Evolutionary conservation across 2,797 vertebrate species (phyloP), one percentile per base, ranked within the genome.

Genomic region (Lemur catta): DNA sequence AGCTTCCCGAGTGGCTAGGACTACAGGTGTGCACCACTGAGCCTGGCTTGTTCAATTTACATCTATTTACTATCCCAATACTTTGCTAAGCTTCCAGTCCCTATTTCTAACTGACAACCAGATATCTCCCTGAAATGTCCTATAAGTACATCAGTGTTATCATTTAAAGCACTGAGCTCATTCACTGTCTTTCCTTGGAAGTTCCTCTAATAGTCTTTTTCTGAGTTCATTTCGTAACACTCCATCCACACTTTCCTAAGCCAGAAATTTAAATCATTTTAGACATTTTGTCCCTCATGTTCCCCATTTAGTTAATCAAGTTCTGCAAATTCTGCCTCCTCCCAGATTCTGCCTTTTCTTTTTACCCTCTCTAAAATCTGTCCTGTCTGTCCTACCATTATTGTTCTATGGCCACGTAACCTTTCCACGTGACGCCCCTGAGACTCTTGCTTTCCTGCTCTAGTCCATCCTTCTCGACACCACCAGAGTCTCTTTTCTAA

Each of bases 1-100:
- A 35, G 30, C 13, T 61, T 63, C 59, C 57, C 28, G 6, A 12
- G 46, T 78, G 48, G 30, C 75, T 52, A 75, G 6, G 20, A 35
- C n/a, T 24, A 24, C 1, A 52, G 75, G 3, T 12, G 12, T 2
- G 1, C 0, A 4, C 0, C 33, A 52, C 33, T 22, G 20, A 33
- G 12, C 33, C 48, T 22, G 3, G 18, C 30, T 52, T 52, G 12
- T 24, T 72, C 18, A 63, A 33, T 63, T 63, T 33, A 38, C 10
- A 52, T 72, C 7, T 65, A 1, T 84, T 94, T 72, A 33, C 57
- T 57, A 90, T 88, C n/a, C 67, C 28, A 63, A 1, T 78, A 93
- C 55, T 91, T 94, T 57, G 17, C 57, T 81, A 65, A 93, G 4
- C 35, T 89, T 82, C 35, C 33, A 9, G 41, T 59, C 46, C n/a